Conservation (phyloP, 2,113 vertebrate genomes). For the Capra hircus region DNA sequence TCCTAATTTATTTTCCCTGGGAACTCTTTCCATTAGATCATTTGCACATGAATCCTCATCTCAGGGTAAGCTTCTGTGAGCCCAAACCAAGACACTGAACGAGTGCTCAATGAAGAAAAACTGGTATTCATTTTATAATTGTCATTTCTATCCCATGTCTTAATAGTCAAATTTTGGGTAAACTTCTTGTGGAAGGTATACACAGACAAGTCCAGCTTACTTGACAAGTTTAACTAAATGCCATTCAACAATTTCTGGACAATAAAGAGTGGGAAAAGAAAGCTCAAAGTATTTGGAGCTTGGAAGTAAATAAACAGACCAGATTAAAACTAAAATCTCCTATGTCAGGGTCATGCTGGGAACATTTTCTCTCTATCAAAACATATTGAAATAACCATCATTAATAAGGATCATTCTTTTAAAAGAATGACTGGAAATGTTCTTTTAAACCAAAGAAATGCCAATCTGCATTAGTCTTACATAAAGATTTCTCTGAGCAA, state of each 20-base stretch:
- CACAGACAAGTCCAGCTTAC: background rate
- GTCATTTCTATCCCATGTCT: background rate
- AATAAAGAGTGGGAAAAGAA: background rate
- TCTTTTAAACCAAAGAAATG: conserved; percentile 58
- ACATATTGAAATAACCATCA: conserved; percentile 45
- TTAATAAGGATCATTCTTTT: conserved; percentile 41
- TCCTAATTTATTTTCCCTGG: background rate
- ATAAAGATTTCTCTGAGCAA: conserved; percentile 67
- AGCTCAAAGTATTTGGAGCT: background rate
- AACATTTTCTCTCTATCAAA: conserved; percentile 39
- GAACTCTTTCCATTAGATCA: background rate
- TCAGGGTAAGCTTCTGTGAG: background rate
- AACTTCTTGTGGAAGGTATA: background rate
- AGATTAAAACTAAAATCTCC: background rate
- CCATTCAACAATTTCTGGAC: background rate
- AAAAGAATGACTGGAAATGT: conserved; percentile 50
- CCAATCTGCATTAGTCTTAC: conserved; percentile 71
- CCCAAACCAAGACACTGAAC: background rate
- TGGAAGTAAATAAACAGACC: background rate
- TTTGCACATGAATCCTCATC: background rate
- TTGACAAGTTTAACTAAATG: background rate
- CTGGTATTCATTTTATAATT: background rate
- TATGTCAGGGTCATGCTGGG: conserved; percentile 10
- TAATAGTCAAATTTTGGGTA: background rate
- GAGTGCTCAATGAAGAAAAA: background rate